Base-by-base conservation (phyloP, 1,140 invertebrate species). In the Choristoneura fumiferana region DNA sequence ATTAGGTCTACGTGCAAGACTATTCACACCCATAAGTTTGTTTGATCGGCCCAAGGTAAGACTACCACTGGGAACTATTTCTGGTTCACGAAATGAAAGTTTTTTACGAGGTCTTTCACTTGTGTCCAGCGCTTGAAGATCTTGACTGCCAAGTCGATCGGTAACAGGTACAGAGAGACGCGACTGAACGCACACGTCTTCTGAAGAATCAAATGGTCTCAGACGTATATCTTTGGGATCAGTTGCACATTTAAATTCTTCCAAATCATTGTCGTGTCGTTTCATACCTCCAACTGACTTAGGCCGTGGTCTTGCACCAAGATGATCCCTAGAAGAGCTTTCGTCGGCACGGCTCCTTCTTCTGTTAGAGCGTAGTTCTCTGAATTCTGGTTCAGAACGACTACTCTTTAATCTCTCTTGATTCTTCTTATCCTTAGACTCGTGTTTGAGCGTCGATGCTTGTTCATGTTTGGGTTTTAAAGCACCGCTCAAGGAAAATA, bases 71-170 rank as follows among this genome's bases (percentile, higher is more conserved):
- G 71, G 83, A 58, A 93, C 90, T n/a, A 95, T 93, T 83, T 95
- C 95, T 0, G 95, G 95, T 71, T 96, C 95, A 57, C 95, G 92
- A 76, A 96, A 97, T 0, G 95, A 96, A 0, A 96, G 87, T 73
- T 97, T 97, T 81, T 96, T 97, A 15, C 95, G 89, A 0, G 95
- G 95, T 65, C 93, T 92, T 54, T 94, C 92, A 13, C 89, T 87
- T 29, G 78, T 82, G 59, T 92, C 87, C 69, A 81, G 69, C 60
- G 77, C 75, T 73, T 71, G 84, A 70, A 64, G 71, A 62, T 80
- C 89, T 74, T 71, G 81, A 63, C 54, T 67, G 67, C 69, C 69
- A 49, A 73, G 61, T 71, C 73, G 90, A 67, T 79, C 82, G 63
- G 76, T 62, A 70, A 89, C 64, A 56, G 87, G 79, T 72, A 91